A percentile compares a stretch with the other conserved stretches of the same genome.
Evolutionary conservation across 2,888 invertebrate genomes (phyloP).

Genomic region (Sericinus montela): DNA sequence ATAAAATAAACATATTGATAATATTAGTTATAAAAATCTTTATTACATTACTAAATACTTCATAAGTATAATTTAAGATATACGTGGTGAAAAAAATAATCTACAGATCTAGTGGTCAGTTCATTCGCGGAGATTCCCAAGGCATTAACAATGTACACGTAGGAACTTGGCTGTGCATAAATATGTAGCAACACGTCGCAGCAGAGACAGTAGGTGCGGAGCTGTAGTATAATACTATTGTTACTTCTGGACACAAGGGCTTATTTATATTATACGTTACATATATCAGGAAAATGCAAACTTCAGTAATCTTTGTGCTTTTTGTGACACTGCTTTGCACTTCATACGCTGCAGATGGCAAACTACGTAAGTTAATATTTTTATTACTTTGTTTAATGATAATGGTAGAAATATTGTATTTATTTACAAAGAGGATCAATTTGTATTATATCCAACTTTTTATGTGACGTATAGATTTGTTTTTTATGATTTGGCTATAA

Average conservation of each 20-base stretch:
- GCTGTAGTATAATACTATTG: conserved; percentile 40
- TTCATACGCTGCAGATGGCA: conserved; percentile 36
- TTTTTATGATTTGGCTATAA: too few species aligned
- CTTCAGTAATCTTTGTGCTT: conserved; percentile 39
- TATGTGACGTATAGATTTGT: too few species aligned
- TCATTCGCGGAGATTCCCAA: conserved; percentile 9
- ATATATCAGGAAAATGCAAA: conserved; percentile 37
- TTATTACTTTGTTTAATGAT: too few species aligned
- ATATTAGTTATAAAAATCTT: too few species aligned
- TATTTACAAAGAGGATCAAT: too few species aligned
- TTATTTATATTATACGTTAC: conserved; percentile 19
- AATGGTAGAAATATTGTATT: too few species aligned
- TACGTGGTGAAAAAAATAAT: too few species aligned
- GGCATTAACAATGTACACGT: conserved; percentile 14
- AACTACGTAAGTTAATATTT: conserved; percentile 51
- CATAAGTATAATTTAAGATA: too few species aligned
- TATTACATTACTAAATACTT: too few species aligned
- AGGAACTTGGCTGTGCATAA: conserved; percentile 36
- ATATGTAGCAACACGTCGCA: conserved; percentile 39
- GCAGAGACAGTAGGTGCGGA: conserved; percentile 47
- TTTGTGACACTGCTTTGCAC: conserved; percentile 33
- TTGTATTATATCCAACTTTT: too few species aligned
- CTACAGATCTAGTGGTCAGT: too few species aligned
- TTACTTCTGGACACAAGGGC: conserved; percentile 10
- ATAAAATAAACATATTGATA: too few species aligned